Conservation (phyloP, 2,888 invertebrate species). For the Agrochola macilenta region DNA sequence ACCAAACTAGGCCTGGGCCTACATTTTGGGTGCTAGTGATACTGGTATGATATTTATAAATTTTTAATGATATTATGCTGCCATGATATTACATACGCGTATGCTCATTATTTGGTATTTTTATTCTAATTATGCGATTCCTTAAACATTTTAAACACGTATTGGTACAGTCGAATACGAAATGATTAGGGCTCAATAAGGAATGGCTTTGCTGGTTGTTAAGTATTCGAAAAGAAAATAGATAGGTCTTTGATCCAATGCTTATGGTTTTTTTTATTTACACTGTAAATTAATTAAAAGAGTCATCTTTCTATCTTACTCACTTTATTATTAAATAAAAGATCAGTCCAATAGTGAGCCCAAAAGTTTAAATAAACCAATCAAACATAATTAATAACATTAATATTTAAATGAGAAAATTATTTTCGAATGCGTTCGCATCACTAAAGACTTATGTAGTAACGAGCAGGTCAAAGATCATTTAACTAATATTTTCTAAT, state of each 20-base stretch:
- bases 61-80: not conserved
- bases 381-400: not conserved
- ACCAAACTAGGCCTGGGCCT: no score
- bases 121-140: not conserved
- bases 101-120: not conserved
- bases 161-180: not conserved
- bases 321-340: not conserved
- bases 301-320: not conserved
- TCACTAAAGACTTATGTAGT: not conserved
- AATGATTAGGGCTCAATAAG: not conserved
- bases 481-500: constrained; percentile 36
- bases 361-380: not conserved
- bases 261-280: not conserved
- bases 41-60: not conserved
- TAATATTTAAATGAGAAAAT: not conserved
- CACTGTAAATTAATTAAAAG: not conserved
- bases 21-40: no score
- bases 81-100: not conserved
- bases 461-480: constrained; percentile 31
- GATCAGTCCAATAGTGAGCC: not conserved
- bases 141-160: not conserved
- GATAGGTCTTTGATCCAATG: not conserved
- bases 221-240: not conserved
- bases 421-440: not conserved
- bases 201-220: not conserved